phyloP scores from a whole-genome alignment of 1,140 invertebrate species.

The Venturia canescens region DNA sequence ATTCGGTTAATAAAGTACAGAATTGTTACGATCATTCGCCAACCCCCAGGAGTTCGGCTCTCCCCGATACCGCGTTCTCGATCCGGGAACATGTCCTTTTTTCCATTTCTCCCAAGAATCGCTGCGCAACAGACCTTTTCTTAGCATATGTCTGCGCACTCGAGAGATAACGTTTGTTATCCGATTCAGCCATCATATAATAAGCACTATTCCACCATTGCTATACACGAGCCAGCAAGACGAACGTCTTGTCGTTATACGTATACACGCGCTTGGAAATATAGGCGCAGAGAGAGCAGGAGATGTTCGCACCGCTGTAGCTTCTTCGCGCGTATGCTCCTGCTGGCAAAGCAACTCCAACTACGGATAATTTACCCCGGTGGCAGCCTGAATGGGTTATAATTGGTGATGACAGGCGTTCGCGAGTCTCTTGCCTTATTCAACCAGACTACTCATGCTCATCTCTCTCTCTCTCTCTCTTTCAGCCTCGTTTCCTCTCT shows the following conservation, averaged over 20 bases:
- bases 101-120: neutral
- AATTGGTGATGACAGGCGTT: conserved; percentile 73
- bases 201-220: conserved; percentile 34
- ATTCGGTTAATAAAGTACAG: too few species aligned
- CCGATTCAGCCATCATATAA: conserved; percentile 39
- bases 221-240: conserved; percentile 3
- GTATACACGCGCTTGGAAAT: neutral
- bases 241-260: neutral
- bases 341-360: conserved; percentile 47
- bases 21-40: too few species aligned
- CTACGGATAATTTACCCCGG: conserved; percentile 71
- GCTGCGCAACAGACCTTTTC: neutral
- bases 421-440: conserved; percentile 62
- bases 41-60: too few species aligned
- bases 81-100: too few species aligned
- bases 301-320: neutral
- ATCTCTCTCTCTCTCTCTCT: conserved; percentile 13
- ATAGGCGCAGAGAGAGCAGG: neutral
- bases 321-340: conserved; percentile 4
- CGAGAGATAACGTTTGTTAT: conserved; percentile 25
- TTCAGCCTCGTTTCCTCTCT: neutral
- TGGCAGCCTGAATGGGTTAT: conserved; percentile 69
- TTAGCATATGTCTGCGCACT: neutral
- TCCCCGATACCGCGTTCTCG: too few species aligned
- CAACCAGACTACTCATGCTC: conserved; percentile 55